Conservation (phyloP, 2,797 vertebrate genomes). For the Phylloscopus collybita region DNA sequence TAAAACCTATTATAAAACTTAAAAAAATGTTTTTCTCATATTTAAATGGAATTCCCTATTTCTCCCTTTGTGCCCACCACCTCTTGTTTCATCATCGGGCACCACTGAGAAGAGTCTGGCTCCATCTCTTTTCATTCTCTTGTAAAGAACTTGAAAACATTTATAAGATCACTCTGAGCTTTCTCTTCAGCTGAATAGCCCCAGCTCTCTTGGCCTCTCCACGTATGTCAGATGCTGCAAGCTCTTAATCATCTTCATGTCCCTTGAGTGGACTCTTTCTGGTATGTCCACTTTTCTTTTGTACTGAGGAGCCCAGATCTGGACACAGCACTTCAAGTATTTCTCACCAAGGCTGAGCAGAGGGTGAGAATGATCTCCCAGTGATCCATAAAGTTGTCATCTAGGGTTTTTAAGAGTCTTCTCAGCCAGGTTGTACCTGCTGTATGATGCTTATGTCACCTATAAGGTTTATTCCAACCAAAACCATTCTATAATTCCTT, state of each 20-base stretch:
- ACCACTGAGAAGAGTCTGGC: neutral
- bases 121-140: neutral
- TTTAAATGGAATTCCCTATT: neutral
- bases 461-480: neutral
- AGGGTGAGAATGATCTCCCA: neutral
- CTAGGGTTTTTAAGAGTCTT: neutral
- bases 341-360: neutral
- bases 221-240: neutral
- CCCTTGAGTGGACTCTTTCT: neutral
- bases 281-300: neutral
- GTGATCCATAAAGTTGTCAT: neutral
- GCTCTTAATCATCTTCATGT: neutral
- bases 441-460: neutral
- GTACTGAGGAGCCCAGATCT: neutral
- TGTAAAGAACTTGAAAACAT: neutral
- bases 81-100: accelerated
- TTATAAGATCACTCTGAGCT: neutral
- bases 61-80: neutral
- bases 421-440: accelerated
- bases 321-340: neutral
- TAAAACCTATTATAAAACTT: neutral
- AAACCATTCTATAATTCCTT: neutral
- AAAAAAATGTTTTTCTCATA: neutral
- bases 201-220: neutral
- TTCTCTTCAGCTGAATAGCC: neutral